A percentile compares a stretch with the other conserved stretches of the same genome.
Evolutionary conservation across 2,797 vertebrate species (phyloP).

Genomic region (Menidia menidia): DNA sequence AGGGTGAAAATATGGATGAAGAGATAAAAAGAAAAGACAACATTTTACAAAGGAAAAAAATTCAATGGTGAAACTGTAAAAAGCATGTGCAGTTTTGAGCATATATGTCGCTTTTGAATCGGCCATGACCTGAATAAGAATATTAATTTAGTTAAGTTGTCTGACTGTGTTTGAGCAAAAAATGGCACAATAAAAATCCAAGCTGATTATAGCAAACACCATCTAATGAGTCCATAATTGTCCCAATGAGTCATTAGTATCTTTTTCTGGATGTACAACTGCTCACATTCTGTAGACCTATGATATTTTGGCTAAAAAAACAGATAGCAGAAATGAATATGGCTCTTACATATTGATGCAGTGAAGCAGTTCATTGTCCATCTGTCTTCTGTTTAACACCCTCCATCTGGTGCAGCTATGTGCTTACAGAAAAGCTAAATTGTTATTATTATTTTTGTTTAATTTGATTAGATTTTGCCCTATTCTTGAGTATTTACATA

Average conservation of each 20-base stretch:
- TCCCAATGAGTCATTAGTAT: constrained; percentile 8
- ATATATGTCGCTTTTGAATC: neutral
- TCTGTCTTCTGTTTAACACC: constrained; percentile 63
- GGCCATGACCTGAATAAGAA: neutral
- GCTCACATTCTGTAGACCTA: constrained; percentile 3
- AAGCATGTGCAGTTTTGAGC: neutral
- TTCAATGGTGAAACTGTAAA: constrained; percentile 5
- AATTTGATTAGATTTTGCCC: constrained; percentile 17
- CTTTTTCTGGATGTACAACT: constrained; percentile 20
- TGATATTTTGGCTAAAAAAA: constrained; percentile 39
- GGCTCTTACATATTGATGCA: constrained; percentile 57
- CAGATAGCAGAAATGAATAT: constrained; percentile 51
- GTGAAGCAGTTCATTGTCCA: constrained; percentile 69
- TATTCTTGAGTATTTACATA: neutral
- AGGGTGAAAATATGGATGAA: constrained; percentile 14
- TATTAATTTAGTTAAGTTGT: too few species aligned
- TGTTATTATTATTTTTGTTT: constrained; percentile 43
- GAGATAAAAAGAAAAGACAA: constrained; percentile 16
- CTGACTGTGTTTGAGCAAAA: too few species aligned
- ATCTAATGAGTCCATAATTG: constrained; percentile 10
- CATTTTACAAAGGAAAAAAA: constrained; percentile 15
- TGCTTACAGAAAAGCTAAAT: constrained; percentile 26
- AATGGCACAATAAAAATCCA: too few species aligned
- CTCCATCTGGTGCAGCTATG: constrained; percentile 62
- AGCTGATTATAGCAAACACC: too few species aligned